Evolutionary conservation across 2,888 invertebrate genomes (phyloP).

Genomic region (Metellina segmentata): DNA sequence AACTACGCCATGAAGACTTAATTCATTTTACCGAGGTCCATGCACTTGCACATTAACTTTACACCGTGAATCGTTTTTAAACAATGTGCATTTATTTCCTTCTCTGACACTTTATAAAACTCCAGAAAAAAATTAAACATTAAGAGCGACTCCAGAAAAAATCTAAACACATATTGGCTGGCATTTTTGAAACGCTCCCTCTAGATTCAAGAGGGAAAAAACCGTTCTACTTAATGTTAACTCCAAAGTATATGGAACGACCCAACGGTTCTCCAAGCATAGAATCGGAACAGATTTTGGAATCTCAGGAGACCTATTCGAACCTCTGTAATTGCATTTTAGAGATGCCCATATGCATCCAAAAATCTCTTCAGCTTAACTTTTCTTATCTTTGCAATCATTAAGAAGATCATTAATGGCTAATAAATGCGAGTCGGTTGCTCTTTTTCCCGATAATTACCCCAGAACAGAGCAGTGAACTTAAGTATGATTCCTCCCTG

Average conservation of each 20-base stretch:
- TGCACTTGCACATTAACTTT: no score
- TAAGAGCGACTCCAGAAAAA: no score
- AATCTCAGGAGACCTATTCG: constrained; percentile 1
- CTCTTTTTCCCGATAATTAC: constrained; percentile 30
- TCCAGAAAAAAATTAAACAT: no score
- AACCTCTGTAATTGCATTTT: constrained; percentile 32
- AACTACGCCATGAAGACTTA: no score
- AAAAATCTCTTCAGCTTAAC: constrained; percentile 41
- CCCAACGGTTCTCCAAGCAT: neutral
- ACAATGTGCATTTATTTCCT: no score
- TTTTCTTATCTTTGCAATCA: constrained; percentile 27
- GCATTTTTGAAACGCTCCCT: no score
- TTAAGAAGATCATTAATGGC: constrained; percentile 54
- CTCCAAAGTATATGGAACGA: constrained; percentile 7
- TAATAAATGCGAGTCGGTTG: constrained; percentile 44
- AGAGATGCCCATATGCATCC: constrained; percentile 29
- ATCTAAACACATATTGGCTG: no score
- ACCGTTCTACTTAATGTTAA: neutral
- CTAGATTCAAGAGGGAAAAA: neutral
- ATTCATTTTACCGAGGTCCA: no score
- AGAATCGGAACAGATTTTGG: neutral
- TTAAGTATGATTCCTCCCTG: constrained; percentile 23
- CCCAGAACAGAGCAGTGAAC: constrained; percentile 37
- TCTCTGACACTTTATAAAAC: no score
- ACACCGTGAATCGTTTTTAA: no score